Evolutionary conservation across 92 coral and sea anemone species (phyloP).

Genomic region (Bergia sp.): DNA sequence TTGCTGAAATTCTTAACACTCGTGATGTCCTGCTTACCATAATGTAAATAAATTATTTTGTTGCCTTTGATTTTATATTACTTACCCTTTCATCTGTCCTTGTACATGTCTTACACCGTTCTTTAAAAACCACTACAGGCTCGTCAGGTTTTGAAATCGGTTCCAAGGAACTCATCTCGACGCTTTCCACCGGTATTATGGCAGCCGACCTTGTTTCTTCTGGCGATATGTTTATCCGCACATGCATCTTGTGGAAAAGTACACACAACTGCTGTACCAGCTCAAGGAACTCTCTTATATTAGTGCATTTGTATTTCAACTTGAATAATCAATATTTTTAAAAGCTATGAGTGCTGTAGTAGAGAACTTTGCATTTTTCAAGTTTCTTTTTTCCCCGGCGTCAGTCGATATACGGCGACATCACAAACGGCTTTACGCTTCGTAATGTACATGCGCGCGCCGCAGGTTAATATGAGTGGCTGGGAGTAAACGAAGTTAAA

Average conservation of each 20-base stretch:
- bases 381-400: too few relatives aligned
- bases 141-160: background rate
- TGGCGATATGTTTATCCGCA: background rate
- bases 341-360: background rate
- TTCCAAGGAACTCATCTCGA: background rate
- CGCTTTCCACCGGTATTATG: background rate
- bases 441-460: constrained; percentile 7
- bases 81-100: background rate
- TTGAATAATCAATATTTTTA: background rate
- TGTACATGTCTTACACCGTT: background rate
- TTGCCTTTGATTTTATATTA: background rate
- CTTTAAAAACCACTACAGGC: background rate
- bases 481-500: too few relatives aligned
- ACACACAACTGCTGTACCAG: background rate
- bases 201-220: background rate
- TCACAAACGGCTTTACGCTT: background rate
- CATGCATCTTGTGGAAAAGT: background rate
- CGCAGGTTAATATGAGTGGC: background rate
- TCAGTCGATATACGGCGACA: background rate
- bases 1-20: too few relatives aligned
- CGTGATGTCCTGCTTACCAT: too few relatives aligned
- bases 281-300: background rate
- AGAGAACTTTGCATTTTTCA: background rate
- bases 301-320: background rate
- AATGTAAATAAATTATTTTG: too few relatives aligned